Base-by-base conservation (phyloP, 2,888 invertebrate genomes). In the Meta bourneti region DNA sequence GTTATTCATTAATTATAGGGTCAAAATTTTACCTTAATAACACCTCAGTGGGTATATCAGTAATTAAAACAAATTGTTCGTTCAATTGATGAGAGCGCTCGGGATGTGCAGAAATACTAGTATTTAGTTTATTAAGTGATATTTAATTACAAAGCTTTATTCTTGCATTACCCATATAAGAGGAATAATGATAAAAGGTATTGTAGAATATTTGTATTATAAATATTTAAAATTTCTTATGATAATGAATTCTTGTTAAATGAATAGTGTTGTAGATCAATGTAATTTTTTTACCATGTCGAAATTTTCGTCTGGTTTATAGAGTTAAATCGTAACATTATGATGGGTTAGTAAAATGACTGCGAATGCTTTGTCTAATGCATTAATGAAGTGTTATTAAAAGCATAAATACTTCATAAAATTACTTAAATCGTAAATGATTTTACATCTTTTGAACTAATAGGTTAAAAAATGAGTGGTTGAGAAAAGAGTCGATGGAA, bases 1-100 rank as follows among this genome's bases (percentile, higher is more conserved):
- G 70, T 75, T 82, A 81, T 82, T 72, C 19, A 78, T 72, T 85
- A 80, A 88, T n/a, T 16, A 87, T 52, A 34, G 7, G 51, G 51
- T 34, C 16, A 7, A 16, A 6, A 74, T 20, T 20, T 74, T 20
- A 74, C 48, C 34, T 52, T 54, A 16, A 51, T 5, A 51, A 61
- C 52, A 61, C 61, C 34, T 51, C 54, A 34, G 11, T 34, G 61
- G 16, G 61, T 79, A 7, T 61, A 13, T 34, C 34, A 2, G 20
- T 54, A 34, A 79, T 20, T 49, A 49, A 77, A 51, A 34, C 34
- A 34, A 34, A 51, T 52, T 78, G 20, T 52, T 78, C 13, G 6
- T 49, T 1, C 49, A 13, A 20, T 79, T 61, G n/a, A 79, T 34
- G 20, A 13, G 79, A 20, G 61, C 79, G 61, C 34, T 20, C 79